Evolutionary conservation across 1,140 invertebrate genomes (phyloP).

Genomic region (Drosophila albomicans): DNA sequence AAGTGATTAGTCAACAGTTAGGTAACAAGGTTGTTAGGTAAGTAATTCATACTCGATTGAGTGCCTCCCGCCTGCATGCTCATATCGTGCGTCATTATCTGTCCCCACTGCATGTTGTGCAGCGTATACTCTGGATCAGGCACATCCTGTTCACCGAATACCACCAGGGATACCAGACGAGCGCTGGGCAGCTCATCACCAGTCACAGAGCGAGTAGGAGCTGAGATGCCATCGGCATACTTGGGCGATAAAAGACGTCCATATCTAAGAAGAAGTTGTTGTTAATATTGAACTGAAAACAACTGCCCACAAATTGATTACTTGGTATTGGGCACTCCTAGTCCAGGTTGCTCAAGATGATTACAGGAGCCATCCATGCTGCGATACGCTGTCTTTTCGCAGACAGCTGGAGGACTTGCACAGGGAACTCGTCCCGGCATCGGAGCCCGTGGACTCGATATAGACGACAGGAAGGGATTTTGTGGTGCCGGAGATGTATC

Average conservation of each 20-base stretch:
- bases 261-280: slow-evolving; percentile 85
- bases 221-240: slow-evolving; percentile 91
- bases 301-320: not conserved
- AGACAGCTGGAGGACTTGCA: slow-evolving; percentile 84
- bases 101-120: slow-evolving; percentile 94
- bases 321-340: slow-evolving; percentile 89
- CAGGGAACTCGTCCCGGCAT: slow-evolving; percentile 73
- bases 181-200: slow-evolving; percentile 89
- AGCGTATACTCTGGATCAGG: slow-evolving; percentile 90
- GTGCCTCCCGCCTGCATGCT: slow-evolving; percentile 90
- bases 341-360: slow-evolving; percentile 89
- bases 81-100: slow-evolving; percentile 95
- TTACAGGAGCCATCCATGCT: slow-evolving; percentile 94
- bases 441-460: slow-evolving; percentile 19
- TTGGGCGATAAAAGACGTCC: slow-evolving; percentile 91
- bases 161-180: slow-evolving; percentile 88
- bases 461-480: slow-evolving; percentile 60
- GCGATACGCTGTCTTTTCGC: slow-evolving; percentile 88
- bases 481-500: slow-evolving; percentile 61
- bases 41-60: slow-evolving; percentile 88
- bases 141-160: slow-evolving; percentile 89
- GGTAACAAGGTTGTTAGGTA: not conserved
- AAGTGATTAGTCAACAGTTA: not conserved
- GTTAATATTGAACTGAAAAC: not conserved
- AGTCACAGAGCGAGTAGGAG: slow-evolving; percentile 87